These are phyloP conservation scores for Apogon talboti DNA, from an alignment of 2,797 vertebrate genomes.

Conservation along the genomic window DNA sequence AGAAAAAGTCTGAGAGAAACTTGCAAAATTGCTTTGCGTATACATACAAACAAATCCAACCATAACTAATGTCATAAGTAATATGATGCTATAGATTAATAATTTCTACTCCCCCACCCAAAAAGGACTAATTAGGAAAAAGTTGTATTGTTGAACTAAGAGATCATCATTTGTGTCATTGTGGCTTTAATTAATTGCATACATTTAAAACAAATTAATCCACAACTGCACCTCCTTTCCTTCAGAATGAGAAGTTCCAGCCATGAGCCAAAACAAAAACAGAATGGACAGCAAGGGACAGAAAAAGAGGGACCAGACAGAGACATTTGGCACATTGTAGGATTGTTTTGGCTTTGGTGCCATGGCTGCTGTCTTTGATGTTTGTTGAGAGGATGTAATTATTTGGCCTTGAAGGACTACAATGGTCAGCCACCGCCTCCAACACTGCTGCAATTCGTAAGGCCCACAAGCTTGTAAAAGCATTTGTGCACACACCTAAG, in stretches of 20 bases:
- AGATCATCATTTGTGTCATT: not conserved
- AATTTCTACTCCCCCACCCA: not conserved
- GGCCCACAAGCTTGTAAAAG: not conserved
- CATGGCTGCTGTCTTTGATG: slow-evolving; percentile 62
- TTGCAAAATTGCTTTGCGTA: slow-evolving; percentile 1
- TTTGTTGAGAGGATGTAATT: slow-evolving; percentile 68
- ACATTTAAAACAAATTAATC: not conserved
- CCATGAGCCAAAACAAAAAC: slow-evolving; percentile 28
- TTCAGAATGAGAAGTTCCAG: slow-evolving; percentile 30
- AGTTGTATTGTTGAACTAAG: not conserved
- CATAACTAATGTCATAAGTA: slow-evolving; percentile 20
- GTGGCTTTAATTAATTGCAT: not conserved
- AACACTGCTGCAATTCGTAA: slow-evolving; percentile 20
- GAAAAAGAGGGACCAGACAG: slow-evolving; percentile 21
- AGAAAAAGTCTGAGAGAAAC: slow-evolving; percentile 1
- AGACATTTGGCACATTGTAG: slow-evolving; percentile 66
- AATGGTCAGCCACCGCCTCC: slow-evolving; percentile 41
- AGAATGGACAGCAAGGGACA: slow-evolving; percentile 26
- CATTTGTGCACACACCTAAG: slow-evolving; percentile 16
- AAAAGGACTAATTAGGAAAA: slow-evolving; percentile 10
- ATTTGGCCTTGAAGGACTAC: slow-evolving; percentile 67
- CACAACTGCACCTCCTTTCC: not conserved
- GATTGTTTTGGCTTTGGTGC: slow-evolving; percentile 69
- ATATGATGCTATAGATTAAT: not conserved
- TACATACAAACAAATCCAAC: slow-evolving; percentile 24